Conservation (phyloP, 2,888 invertebrate genomes). For the Pammene aurita region DNA sequence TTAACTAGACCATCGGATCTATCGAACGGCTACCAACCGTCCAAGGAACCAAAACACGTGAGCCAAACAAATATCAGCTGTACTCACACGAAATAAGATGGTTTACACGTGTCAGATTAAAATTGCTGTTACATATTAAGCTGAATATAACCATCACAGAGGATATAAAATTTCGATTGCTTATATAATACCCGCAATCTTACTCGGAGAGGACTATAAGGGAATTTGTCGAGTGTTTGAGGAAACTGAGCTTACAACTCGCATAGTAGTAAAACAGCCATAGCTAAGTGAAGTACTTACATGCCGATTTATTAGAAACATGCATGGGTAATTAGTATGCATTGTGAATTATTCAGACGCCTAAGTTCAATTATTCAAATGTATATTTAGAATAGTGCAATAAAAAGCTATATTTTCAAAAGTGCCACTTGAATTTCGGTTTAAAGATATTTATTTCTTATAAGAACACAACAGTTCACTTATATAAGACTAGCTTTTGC, state of each 20-base stretch:
- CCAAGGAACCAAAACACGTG: conserved; percentile 9
- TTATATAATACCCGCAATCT: conserved; percentile 38
- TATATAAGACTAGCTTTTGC: no score
- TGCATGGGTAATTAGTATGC: no score
- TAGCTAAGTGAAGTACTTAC: not conserved
- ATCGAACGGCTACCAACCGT: conserved; percentile 32
- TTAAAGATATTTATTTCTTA: no score
- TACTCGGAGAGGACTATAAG: conserved; percentile 28
- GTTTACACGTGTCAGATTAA: conserved; percentile 17
- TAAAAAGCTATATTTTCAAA: no score
- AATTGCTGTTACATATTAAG: conserved; percentile 20
- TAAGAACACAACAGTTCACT: no score
- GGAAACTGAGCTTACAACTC: conserved; percentile 22
- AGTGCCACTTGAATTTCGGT: no score
- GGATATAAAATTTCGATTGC: conserved; percentile 40
- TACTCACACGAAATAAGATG: conserved; percentile 24
- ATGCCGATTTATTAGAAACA: no score
- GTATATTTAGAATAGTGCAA: no score
- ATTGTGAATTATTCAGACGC: no score
- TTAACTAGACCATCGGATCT: conserved; percentile 13
- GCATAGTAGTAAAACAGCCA: not conserved
- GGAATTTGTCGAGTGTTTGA: conserved; percentile 32
- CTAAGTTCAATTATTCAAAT: not conserved
- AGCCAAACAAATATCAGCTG: conserved; percentile 18
- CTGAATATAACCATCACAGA: conserved; percentile 33